Conservation (phyloP, 2,888 invertebrate species). For the Caenorhabditis sp. region DNA sequence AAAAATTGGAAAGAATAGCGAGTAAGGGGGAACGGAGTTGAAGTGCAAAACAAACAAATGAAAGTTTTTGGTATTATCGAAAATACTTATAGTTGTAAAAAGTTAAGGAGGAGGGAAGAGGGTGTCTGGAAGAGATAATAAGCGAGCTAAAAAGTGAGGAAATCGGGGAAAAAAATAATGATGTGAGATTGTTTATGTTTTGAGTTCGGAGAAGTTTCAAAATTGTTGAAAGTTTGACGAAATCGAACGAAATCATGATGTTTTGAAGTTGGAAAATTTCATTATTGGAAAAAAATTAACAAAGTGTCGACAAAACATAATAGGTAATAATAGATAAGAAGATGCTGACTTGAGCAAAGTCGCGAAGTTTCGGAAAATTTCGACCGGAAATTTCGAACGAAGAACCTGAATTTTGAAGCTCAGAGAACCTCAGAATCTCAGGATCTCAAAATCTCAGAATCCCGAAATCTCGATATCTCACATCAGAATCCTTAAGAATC, state of each 20-base stretch:
- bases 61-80: not conserved
- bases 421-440: too few species aligned
- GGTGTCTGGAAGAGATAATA: not conserved
- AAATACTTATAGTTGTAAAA: not conserved
- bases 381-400: too few species aligned
- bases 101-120: not conserved
- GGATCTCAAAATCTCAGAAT: too few species aligned
- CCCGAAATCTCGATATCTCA: too few species aligned
- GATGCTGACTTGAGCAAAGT: not conserved
- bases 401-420: too few species aligned
- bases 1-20: conserved; percentile 1
- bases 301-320: too few species aligned
- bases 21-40: not conserved
- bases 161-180: not conserved
- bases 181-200: too few species aligned
- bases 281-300: too few species aligned
- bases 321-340: not conserved
- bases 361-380: not conserved
- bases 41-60: conserved; percentile 34
- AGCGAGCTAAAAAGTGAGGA: not conserved
- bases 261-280: not conserved
- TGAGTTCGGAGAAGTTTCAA: not conserved
- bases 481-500: too few species aligned
- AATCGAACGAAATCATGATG: not conserved
- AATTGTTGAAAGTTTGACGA: not conserved